phyloP scores from a whole-genome alignment of 1,140 invertebrate species.

The Philotrypesis tridentata region DNA sequence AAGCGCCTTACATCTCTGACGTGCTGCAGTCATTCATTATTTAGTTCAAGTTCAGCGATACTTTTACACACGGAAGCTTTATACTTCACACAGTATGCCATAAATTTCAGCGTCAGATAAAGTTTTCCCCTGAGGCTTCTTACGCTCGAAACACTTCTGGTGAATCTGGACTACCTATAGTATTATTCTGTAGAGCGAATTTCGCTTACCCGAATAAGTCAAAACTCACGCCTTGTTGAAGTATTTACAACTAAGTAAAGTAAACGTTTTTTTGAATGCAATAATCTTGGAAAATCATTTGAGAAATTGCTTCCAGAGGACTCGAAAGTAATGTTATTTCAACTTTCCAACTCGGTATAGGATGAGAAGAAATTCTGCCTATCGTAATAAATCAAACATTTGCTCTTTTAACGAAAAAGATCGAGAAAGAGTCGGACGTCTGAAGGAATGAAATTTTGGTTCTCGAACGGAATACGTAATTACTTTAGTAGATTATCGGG shows the following conservation, averaged over 20 bases:
- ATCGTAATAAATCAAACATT: not conserved
- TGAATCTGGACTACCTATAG: too few species aligned
- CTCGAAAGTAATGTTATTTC: not conserved
- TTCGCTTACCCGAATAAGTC: too few species aligned
- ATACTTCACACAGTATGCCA: not conserved
- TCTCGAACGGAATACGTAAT: not conserved
- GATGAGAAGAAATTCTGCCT: not conserved
- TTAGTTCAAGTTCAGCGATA: not conserved
- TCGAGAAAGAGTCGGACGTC: not conserved
- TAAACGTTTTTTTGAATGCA: not conserved
- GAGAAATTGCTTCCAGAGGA: not conserved
- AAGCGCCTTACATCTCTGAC: not conserved
- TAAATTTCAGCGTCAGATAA: not conserved
- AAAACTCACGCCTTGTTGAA: too few species aligned
- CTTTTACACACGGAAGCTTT: not conserved
- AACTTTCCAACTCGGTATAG: not conserved
- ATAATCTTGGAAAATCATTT: not conserved
- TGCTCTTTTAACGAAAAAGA: not conserved
- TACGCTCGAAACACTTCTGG: too few species aligned
- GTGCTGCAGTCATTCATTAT: constrained; percentile 2
- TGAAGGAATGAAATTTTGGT: too few species aligned
- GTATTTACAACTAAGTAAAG: too few species aligned
- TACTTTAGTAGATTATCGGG: not conserved
- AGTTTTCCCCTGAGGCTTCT: not conserved
- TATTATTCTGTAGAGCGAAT: too few species aligned